Conservation (phyloP, 92 coral and sea anemone genomes). For the Desmophyllum pertusum region DNA sequence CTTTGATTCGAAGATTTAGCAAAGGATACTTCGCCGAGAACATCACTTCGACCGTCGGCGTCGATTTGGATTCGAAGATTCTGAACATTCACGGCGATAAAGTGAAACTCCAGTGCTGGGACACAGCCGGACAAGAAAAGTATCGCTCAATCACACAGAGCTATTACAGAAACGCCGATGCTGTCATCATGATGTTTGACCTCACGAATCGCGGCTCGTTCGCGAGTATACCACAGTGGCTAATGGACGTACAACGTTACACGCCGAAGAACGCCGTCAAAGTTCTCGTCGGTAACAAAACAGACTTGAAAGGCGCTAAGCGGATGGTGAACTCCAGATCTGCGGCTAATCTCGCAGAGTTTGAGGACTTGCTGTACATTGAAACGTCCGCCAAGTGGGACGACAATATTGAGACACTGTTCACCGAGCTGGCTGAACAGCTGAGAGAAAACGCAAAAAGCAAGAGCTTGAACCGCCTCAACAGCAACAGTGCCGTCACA, state of each 20-base stretch:
- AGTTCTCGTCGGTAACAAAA: constrained; percentile 96
- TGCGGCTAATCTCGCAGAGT: constrained; percentile 96
- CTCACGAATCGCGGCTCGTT: constrained; percentile 94
- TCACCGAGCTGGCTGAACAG: constrained; percentile 94
- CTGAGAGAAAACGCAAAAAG: constrained; percentile 87
- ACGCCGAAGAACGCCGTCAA: constrained; percentile 78
- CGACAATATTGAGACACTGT: constrained; percentile 88
- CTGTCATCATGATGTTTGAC: constrained; percentile 96
- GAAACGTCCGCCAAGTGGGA: constrained; percentile 99
- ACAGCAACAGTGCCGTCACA: constrained; percentile 23
- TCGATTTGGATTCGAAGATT: constrained; percentile 83
- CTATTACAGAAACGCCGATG: constrained; percentile 96
- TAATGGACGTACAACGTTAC: constrained; percentile 88
- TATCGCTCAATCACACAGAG: constrained; percentile 91
- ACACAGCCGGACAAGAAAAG: constrained; percentile 97
- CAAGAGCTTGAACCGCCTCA: constrained; percentile 44
- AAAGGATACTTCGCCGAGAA: constrained; percentile 96
- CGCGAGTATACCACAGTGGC: constrained; percentile 98
- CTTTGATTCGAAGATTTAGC: constrained; percentile 92
- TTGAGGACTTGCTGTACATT: constrained; percentile 90
- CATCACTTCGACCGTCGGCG: constrained; percentile 93
- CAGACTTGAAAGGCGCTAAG: constrained; percentile 90
- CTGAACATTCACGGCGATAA: constrained; percentile 94
- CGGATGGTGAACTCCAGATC: constrained; percentile 93
- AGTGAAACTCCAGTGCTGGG: constrained; percentile 97